Conservation (phyloP, 2,797 vertebrate genomes). For the Pseudocheirus occidentalis region DNA sequence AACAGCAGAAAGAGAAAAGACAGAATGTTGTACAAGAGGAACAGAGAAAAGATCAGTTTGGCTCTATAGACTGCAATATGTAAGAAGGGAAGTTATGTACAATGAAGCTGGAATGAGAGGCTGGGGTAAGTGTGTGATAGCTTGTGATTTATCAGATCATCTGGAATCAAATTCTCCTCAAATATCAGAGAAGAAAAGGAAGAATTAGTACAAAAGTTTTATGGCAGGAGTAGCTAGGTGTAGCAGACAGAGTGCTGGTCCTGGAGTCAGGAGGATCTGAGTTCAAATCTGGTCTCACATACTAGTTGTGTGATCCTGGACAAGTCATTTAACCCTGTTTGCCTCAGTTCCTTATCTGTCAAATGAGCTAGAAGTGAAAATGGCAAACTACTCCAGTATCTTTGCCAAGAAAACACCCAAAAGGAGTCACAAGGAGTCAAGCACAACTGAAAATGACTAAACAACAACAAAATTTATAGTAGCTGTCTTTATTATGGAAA, state of each 20-base stretch:
- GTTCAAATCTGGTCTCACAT: not conserved
- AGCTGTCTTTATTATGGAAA: not conserved
- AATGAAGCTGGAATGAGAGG: not conserved
- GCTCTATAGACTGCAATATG: no score
- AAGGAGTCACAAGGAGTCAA: no score
- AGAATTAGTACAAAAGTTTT: not conserved
- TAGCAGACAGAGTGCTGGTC: rapidly evolving
- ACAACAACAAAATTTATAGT: not conserved
- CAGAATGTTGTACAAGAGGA: not conserved
- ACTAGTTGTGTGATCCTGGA: not conserved
- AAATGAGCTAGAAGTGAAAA: not conserved
- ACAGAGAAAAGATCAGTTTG: not conserved
- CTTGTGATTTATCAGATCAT: not conserved
- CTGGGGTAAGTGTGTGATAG: not conserved
- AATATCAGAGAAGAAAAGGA: not conserved
- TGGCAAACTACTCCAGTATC: not conserved
- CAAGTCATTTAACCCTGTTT: not conserved
- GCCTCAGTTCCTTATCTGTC: not conserved
- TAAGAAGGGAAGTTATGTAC: not conserved
- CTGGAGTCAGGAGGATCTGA: not conserved
- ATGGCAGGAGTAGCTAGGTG: not conserved
- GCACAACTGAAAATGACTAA: not conserved
- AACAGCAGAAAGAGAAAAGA: not conserved
- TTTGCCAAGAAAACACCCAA: not conserved
- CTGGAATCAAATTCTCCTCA: not conserved